Base-by-base conservation (phyloP, 2,888 invertebrate species). In the Dinocampus coccinellae region DNA sequence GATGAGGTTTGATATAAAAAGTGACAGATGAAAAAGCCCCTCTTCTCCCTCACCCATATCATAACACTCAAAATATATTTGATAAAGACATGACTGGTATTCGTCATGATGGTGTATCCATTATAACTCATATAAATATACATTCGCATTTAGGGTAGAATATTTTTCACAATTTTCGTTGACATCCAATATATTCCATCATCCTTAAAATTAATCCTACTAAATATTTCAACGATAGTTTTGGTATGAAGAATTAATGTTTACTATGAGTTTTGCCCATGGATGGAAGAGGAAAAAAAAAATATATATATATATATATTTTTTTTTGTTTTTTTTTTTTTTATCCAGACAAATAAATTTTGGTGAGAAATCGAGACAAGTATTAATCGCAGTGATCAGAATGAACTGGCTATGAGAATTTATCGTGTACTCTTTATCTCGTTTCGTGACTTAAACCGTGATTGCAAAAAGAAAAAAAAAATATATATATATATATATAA, bases 31-130 rank as follows among this genome's bases (percentile, higher is more conserved):
- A n/a, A n/a, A n/a, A n/a, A n/a, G n/a, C n/a, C n/a, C n/a, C n/a
- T n/a, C n/a, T n/a, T n/a, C n/a, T n/a, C n/a, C n/a, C n/a, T n/a
- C n/a, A n/a, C n/a, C n/a, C n/a, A 58, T 20, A 34, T 20, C 34
- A 2, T 34, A 34, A 55, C 65, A 26, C 39, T 22, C 33, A 61
- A 58, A 62, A 70, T 63, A 73, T 70, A 73, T 65, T 70, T 33
- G 10, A n/a, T 20, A 57, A 11, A 63, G 39, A 68, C 70, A 70
- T 75, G 75, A 75, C 73, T 70, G 29, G 66, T 61, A 65, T 73
- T 68, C 52, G 55, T 73, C 61, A 70, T 58, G n/a, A n/a, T n/a
- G n/a, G n/a, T n/a, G n/a, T n/a, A n/a, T 20, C 58, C 22, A 64
- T 63, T 58, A 24, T 62, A 26, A 24, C 16, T 57, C 13, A 29